Evolutionary conservation across 1,140 invertebrate species (phyloP), one percentile per base, ranked within the genome.

Genomic region (Drosophila ironensis): DNA sequence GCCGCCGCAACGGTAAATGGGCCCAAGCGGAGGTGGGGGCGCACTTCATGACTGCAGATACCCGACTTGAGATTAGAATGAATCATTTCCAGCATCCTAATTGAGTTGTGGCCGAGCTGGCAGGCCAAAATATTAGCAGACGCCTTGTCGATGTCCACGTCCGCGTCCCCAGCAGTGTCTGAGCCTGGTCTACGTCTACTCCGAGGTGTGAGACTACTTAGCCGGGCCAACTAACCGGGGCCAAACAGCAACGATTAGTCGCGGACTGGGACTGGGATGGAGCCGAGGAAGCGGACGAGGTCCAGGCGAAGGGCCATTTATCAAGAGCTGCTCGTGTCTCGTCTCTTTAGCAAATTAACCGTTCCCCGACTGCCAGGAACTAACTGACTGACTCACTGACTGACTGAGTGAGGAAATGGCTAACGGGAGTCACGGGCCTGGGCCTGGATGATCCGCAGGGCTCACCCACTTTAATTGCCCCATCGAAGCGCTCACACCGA

Each of bases 31-130:
- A 37, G 33, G 25, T 25, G 47, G 19, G 27, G 50, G 24, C 17
- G 17, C 28, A 69, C 42, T 56, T 82, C 77, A 82, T 82, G 77
- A 82, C 77, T 77, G 61, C 68, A 76, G 77, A 82, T 82, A 82
- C 77, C 75, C 77, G 77, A 82, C 77, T 82, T 50, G 60, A 82
- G 77, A 82, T 81, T 82, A 82, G 77, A 82, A 82, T 82, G 77
- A 82, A 82, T 82, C 77, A 82, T 82, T 81, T 77, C 28, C 77
- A 72, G 77, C 77, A 82, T 82, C 77, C 77, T 82, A 82, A 82
- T 82, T 82, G 77, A 82, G 77, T 82, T 82, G 77, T 61, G 47
- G 69, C 51, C 52, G 46, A 19, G 73, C 69, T 50, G 74, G 60
- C 68, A 76, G 44, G 25, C 53, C 53, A 44, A 50, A 70, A 71